Conservation (phyloP, 2,888 invertebrate species). For the Cheilosia impressa region DNA sequence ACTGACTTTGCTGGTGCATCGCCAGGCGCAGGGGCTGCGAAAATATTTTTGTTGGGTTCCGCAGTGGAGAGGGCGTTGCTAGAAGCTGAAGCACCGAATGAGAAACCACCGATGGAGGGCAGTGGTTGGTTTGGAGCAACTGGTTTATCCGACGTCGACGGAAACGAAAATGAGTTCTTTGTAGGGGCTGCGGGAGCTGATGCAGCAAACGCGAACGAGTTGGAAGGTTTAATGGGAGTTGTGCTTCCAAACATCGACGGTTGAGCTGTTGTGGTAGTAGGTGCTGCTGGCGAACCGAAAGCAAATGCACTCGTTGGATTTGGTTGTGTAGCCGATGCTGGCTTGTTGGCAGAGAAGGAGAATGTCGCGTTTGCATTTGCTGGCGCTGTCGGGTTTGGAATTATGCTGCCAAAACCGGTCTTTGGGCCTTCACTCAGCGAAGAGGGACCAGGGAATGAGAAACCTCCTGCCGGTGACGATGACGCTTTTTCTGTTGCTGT, state of each 20-base stretch:
- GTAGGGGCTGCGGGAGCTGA: conserved; percentile 21
- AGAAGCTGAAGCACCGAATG: conserved; percentile 40
- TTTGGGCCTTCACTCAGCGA: conserved; percentile 28
- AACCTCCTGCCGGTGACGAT: conserved; percentile 35
- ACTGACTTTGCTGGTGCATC: conserved; percentile 67
- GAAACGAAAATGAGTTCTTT: conserved; percentile 34
- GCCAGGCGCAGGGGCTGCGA: conserved; percentile 64
- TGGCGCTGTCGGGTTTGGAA: conserved; percentile 24
- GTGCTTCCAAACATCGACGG: conserved; percentile 35
- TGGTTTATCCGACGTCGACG: conserved; percentile 43
- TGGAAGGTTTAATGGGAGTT: conserved; percentile 47
- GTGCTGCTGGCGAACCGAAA: conserved; percentile 37
- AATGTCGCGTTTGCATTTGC: conserved; percentile 44
- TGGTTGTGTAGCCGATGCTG: conserved; percentile 7
- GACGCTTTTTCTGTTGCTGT: conserved; percentile 3
- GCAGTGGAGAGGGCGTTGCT: conserved; percentile 44
- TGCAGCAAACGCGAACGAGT: conserved; percentile 56
- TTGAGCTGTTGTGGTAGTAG: background rate
- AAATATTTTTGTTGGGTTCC: conserved; percentile 65
- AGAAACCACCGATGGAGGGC: conserved; percentile 69
- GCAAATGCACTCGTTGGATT: conserved; percentile 39
- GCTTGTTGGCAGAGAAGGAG: conserved; percentile 36
- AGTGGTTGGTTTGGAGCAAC: conserved; percentile 19
- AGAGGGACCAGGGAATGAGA: conserved; percentile 39
- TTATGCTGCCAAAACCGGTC: conserved; percentile 24